phyloP scores from a whole-genome alignment of 2,888 invertebrate genomes.

The Osmoderma eremita region DNA sequence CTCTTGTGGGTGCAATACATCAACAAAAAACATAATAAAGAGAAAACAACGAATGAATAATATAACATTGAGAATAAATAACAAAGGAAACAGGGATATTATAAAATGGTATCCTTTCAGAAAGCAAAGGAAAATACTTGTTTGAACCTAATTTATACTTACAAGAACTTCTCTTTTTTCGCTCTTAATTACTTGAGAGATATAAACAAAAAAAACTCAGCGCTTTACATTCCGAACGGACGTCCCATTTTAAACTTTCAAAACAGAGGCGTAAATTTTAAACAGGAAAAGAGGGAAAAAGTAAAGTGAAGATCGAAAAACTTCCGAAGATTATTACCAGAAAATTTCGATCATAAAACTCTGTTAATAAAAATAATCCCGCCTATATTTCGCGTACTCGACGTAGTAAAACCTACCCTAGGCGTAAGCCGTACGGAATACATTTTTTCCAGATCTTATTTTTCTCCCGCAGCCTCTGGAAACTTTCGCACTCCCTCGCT shows the following conservation, averaged over 20 bases:
- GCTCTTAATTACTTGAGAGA: conserved; percentile 1
- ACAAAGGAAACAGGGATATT: no score
- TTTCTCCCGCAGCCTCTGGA: neutral
- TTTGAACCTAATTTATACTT: neutral
- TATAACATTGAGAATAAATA: no score
- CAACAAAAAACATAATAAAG: no score
- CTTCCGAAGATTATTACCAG: conserved; percentile 14
- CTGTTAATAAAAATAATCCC: conserved; percentile 32
- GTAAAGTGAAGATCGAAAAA: conserved; percentile 13
- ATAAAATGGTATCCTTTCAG: neutral
- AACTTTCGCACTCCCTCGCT: conserved; percentile 17
- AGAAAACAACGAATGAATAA: no score
- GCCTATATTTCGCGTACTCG: conserved; percentile 11
- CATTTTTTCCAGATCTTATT: conserved; percentile 19
- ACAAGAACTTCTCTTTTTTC: neutral
- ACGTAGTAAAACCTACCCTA: conserved; percentile 27
- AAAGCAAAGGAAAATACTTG: neutral
- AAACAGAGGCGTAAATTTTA: conserved; percentile 12
- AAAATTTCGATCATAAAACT: conserved; percentile 31
- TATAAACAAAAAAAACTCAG: neutral
- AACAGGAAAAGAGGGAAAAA: conserved; percentile 1
- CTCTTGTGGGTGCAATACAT: no score
- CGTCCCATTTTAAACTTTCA: neutral
- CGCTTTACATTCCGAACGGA: neutral
- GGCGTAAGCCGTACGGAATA: conserved; percentile 23